Percentiles rank a stretch among this genome's conserved stretches.
These are phyloP conservation scores for Ficedula albicollis DNA, from an alignment of 2,797 vertebrate species.

Conservation along the genomic window DNA sequence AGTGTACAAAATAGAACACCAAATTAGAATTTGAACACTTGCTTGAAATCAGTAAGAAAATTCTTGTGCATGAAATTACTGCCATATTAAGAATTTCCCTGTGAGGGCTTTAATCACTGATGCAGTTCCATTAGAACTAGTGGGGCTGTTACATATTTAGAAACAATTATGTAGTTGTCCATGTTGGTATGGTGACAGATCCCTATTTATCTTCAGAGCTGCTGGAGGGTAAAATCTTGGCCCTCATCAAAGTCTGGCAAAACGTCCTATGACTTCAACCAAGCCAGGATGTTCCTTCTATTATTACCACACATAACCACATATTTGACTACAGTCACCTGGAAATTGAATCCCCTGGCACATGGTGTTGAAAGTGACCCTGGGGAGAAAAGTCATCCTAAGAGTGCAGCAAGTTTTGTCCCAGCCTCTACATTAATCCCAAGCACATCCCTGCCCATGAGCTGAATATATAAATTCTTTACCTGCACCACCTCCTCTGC, in stretches of 20 bases:
- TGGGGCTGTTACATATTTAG: not conserved
- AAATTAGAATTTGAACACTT: not conserved
- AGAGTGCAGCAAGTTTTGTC: not conserved
- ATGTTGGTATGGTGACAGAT: not conserved
- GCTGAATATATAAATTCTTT: not conserved
- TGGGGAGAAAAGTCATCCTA: not conserved
- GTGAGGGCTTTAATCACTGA: not conserved
- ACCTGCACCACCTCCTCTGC: not conserved
- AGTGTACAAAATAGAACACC: not conserved
- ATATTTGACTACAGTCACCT: not conserved
- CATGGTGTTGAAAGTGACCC: not conserved
- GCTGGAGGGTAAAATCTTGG: not conserved
- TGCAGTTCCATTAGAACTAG: not conserved
- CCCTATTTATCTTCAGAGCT: not conserved
- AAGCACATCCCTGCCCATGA: not conserved
- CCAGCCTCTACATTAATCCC: not conserved
- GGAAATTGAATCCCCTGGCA: not conserved
- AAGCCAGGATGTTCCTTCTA: not conserved
- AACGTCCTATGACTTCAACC: not conserved
- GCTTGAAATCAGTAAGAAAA: constrained; percentile 20
- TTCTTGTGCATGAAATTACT: not conserved
- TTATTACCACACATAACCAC: not conserved
- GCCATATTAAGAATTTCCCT: not conserved
- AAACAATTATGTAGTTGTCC: not conserved
- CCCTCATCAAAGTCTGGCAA: not conserved